These are phyloP conservation scores for Heliocidaris erythrogramma DNA, from an alignment of 35 echinoderm and acorn worm genomes.

Conservation along the genomic window DNA sequence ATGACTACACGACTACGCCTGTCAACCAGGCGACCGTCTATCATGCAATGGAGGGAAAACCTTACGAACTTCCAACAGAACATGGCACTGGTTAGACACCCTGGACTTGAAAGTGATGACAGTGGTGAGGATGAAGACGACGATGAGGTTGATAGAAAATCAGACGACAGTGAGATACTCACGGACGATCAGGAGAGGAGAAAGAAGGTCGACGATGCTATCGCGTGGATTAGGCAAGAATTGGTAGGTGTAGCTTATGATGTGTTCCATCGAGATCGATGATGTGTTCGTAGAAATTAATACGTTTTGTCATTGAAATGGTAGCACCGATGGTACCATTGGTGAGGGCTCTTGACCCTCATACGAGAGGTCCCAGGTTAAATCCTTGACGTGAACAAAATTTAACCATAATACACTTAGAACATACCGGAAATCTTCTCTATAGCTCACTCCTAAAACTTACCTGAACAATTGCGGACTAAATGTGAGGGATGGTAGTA, in stretches of 20 bases:
- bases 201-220: constrained; percentile 29
- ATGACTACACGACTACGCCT: constrained; percentile 32
- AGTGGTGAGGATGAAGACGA: background rate
- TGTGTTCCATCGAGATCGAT: background rate
- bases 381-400: no score
- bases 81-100: background rate
- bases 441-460: no score
- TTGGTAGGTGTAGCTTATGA: background rate
- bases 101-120: background rate
- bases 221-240: constrained; percentile 29
- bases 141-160: background rate
- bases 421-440: no score
- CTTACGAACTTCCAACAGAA: constrained; percentile 24
- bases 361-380: no score
- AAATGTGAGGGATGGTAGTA: no score
- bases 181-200: constrained; percentile 25
- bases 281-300: no score
- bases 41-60: constrained; percentile 45
- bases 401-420: no score
- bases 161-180: background rate
- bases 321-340: no score
- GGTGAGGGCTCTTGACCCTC: no score
- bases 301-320: no score
- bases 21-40: constrained; percentile 29
- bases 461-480: no score